Conservation (phyloP, 2,797 vertebrate genomes). For the Mus caroli region DNA sequence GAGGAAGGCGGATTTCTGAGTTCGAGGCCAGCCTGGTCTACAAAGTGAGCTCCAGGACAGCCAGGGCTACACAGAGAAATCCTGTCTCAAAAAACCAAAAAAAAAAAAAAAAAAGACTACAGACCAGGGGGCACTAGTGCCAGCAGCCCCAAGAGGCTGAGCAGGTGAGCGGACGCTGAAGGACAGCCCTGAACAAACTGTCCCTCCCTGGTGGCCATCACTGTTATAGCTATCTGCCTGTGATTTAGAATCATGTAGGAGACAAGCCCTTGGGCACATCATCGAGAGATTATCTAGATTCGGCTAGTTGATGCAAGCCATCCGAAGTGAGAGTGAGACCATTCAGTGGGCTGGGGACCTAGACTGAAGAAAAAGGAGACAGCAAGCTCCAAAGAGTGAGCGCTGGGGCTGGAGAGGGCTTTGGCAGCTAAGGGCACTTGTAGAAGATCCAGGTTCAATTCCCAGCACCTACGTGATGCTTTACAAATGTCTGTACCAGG, state of each 20-base stretch:
- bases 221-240: background rate
- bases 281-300: background rate
- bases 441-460: background rate
- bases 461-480: no score
- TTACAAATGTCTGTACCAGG: background rate
- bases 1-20: no score
- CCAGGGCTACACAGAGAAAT: no score
- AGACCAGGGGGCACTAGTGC: background rate
- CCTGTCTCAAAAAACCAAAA: no score
- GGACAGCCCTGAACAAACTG: background rate
- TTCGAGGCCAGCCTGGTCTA: no score
- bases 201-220: background rate
- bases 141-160: background rate
- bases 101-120: background rate
- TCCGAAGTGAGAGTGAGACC: background rate
- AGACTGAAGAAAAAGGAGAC: background rate
- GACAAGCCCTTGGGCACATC: background rate
- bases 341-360: background rate
- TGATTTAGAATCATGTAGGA: background rate
- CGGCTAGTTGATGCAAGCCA: background rate
- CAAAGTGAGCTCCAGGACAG: no score
- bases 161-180: no score
- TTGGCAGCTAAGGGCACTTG: background rate
- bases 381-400: background rate
- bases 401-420: no score